A percentile compares a stretch with the other conserved stretches of the same genome.
These are phyloP conservation scores for Lethenteron reissneri DNA, from an alignment of 2,113 vertebrate genomes.

Conservation along the genomic window DNA sequence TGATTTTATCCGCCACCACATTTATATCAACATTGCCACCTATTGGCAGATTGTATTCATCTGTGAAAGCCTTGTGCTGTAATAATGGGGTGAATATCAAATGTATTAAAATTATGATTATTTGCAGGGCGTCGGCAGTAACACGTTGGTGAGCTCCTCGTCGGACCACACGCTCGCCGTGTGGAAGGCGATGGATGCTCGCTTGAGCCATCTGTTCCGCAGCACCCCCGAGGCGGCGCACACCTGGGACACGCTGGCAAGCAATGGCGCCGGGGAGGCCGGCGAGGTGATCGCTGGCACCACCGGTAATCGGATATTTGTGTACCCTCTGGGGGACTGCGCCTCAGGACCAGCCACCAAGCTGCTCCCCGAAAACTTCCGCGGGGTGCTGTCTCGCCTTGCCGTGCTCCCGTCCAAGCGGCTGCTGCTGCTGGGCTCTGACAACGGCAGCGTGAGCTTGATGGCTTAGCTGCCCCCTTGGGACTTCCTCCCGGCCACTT, in stretches of 20 bases:
- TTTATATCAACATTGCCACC: no score
- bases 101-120: background rate
- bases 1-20: no score
- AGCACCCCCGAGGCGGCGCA: constrained; percentile 69
- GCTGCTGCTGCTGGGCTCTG: constrained; percentile 74
- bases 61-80: no score
- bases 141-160: constrained; percentile 66
- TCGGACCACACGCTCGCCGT: constrained; percentile 65
- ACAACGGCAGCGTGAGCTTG: constrained; percentile 62
- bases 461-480: constrained; percentile 32
- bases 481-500: background rate
- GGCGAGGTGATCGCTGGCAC: constrained; percentile 63
- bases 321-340: constrained; percentile 55
- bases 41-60: no score
- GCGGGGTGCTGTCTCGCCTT: constrained; percentile 72
- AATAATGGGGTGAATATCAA: background rate
- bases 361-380: constrained; percentile 88
- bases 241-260: constrained; percentile 57
- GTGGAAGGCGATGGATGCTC: constrained; percentile 87
- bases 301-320: constrained; percentile 69
- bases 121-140: constrained; percentile 59
- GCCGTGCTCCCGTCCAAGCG: constrained; percentile 73
- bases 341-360: constrained; percentile 55
- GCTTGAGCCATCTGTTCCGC: constrained; percentile 66
- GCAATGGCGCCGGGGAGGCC: constrained; percentile 15